Conservation (phyloP, 2,797 vertebrate species). For the Acanthurus lineatus region DNA sequence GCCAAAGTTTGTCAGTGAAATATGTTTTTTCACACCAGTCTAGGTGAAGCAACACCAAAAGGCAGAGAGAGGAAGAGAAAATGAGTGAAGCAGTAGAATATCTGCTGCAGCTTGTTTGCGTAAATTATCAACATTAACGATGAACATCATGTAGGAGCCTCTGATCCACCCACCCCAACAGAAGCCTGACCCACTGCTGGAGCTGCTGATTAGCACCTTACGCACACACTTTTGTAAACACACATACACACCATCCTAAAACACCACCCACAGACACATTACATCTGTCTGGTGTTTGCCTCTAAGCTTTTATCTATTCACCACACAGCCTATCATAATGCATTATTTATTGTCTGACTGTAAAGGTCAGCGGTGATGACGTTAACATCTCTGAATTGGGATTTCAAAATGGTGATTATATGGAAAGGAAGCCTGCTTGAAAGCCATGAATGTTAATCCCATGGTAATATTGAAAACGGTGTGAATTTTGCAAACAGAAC, state of each 20-base stretch:
- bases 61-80: neutral
- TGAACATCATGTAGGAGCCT: neutral
- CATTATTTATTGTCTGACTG: constrained; percentile 57
- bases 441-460: constrained; percentile 43
- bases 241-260: constrained; percentile 5
- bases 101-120: constrained; percentile 11
- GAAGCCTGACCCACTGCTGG: constrained; percentile 15
- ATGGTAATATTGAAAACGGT: neutral
- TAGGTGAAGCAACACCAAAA: neutral
- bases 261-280: constrained; percentile 44
- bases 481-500: constrained; percentile 8
- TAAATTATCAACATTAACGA: constrained; percentile 32
- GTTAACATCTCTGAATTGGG: constrained; percentile 43
- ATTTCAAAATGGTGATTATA: constrained; percentile 65
- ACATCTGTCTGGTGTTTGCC: constrained; percentile 33
- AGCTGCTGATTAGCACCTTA: constrained; percentile 22
- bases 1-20: constrained; percentile 12
- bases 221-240: constrained; percentile 17
- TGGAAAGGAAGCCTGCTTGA: constrained; percentile 21
- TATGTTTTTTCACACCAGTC: constrained; percentile 22
- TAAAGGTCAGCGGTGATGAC: constrained; percentile 64
- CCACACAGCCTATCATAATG: neutral
- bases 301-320: constrained; percentile 56
- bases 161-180: neutral
- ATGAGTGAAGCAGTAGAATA: neutral